phyloP scores from a whole-genome alignment of 2,888 invertebrate genomes.

The Melinaea menophilus region DNA sequence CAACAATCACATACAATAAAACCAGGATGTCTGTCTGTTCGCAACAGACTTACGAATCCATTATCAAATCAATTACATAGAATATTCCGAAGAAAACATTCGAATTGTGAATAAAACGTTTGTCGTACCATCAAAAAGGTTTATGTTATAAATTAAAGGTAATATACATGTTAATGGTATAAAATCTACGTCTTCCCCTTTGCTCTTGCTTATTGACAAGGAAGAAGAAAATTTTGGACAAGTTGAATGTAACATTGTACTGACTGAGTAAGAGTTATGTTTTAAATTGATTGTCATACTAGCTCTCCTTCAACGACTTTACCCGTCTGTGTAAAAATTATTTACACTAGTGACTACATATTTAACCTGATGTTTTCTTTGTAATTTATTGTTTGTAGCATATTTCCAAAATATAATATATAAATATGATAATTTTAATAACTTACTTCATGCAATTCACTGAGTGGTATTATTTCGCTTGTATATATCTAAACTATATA shows the following conservation, averaged over 20 bases:
- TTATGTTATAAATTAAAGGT: constrained; percentile 62
- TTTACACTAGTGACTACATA: too few species aligned
- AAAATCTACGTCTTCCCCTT: constrained; percentile 66
- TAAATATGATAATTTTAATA: too few species aligned
- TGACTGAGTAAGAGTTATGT: background rate
- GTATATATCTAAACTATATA: too few species aligned
- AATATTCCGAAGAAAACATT: constrained; percentile 31
- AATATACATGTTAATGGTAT: constrained; percentile 72
- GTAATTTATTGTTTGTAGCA: too few species aligned
- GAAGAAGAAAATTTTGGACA: constrained; percentile 33
- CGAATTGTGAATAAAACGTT: constrained; percentile 56
- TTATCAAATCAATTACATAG: constrained; percentile 29
- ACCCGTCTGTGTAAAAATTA: background rate
- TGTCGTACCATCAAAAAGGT: constrained; percentile 56
- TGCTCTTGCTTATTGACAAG: constrained; percentile 40
- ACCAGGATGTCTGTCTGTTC: background rate
- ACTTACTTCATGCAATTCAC: too few species aligned
- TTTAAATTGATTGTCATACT: background rate
- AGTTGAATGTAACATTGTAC: constrained; percentile 17
- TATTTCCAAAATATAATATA: too few species aligned
- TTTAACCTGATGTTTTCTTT: too few species aligned
- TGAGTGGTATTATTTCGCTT: too few species aligned
- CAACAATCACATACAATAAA: too few species aligned
- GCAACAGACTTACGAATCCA: constrained; percentile 4
- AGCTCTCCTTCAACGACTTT: too few species aligned